Conservation (phyloP, 2,113 vertebrate species). For the Guaruba guarouba region DNA sequence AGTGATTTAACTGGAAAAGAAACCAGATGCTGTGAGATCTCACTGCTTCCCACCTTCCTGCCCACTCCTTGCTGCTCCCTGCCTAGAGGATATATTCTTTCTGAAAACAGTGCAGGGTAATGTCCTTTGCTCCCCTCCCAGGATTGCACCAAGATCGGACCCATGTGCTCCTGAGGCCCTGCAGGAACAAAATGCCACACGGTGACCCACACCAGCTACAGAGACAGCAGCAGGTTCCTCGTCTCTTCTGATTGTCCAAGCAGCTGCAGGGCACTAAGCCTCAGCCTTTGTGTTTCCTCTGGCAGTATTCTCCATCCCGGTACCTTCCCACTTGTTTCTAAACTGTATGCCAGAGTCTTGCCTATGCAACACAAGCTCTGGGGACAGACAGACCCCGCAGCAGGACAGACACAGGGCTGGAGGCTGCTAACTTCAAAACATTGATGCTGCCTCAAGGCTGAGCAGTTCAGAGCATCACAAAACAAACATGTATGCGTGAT, state of each 20-base stretch:
- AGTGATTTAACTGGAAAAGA: conserved; percentile 89
- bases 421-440: not conserved
- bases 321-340: not conserved
- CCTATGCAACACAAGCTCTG: not conserved
- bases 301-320: not conserved
- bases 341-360: not conserved
- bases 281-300: not conserved
- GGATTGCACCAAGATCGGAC: not conserved
- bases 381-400: not conserved
- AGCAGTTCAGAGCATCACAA: not conserved
- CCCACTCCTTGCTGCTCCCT: not conserved
- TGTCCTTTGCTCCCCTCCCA: not conserved
- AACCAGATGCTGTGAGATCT: not conserved
- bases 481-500: not conserved
- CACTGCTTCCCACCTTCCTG: not conserved
- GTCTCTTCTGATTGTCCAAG: not conserved
- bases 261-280: not conserved
- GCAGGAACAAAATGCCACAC: not conserved
- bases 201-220: not conserved
- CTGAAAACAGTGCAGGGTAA: not conserved
- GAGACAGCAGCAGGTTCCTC: not conserved
- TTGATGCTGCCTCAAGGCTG: not conserved
- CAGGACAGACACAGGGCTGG: not conserved
- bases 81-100: not conserved
- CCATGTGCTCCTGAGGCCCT: not conserved